Base-by-base conservation (phyloP, 2,888 invertebrate genomes). In the Herminia tarsipennalis region DNA sequence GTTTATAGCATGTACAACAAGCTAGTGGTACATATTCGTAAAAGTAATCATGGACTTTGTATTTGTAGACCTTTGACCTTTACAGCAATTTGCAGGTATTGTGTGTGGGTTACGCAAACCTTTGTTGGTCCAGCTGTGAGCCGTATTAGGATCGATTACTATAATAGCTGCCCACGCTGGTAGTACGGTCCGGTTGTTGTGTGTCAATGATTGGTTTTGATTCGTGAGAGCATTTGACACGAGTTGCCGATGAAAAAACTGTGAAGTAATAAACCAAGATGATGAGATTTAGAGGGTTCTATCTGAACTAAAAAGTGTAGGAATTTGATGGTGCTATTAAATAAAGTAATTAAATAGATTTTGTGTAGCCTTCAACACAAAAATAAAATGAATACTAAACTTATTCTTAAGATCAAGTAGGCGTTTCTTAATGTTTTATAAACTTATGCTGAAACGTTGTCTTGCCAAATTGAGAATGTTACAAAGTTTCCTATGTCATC, bases 111-210 rank as follows among this genome's bases (percentile, higher is more conserved):
- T 64, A 56, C 46, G 52, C 56, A 64, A 61, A 59, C 32, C 45
- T 55, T 62, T 57, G 55, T 52, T 38, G 57, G 42, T 37, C 66
- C 72, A 75, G 70, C 73, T 74, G 73, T 51, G 58, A 39, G 51
- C 70, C 66, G 33, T 66, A 72, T 72, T 64, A 47, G 74, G 70
- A 40, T 18, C 32, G 40, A 48, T 38, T 61, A 63, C 65, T 63
- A 58, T 60, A 53, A 64, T 53, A 44, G 21, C 74, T 28, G 5
- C 46, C 66, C 63, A 73, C 46, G 35, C 16, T 30, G 17, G 18
- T 13, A 16, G 13, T 21, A 35, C 3, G 13, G 20, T 38, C 9
- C 17, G 8, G n/a, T 29, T 10, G n/a, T 24, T 30, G 14, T 14
- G 16, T 16, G 12, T 20, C n/a, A 27, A 16, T 28, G 21, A 25